Percentiles rank a stretch among this genome's conserved stretches.
Conservation (phyloP, 1,140 invertebrate genomes). For the Hycleus cichorii region DNA sequence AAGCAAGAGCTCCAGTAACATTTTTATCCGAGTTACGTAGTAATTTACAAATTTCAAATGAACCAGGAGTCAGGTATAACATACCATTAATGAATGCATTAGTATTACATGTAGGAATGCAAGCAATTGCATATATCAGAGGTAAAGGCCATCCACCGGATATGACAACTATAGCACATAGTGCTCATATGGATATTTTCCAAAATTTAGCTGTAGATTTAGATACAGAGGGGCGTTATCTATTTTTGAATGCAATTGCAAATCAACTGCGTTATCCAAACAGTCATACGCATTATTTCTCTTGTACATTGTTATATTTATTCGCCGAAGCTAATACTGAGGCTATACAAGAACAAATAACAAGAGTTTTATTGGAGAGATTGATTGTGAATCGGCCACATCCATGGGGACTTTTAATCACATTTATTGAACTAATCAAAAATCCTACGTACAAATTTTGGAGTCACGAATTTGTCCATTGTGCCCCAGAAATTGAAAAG, state of each 20-base stretch:
- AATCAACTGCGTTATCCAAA: constrained; percentile 99
- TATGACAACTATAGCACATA: constrained; percentile 94
- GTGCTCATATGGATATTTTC: constrained; percentile 99
- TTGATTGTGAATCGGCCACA: constrained; percentile 97
- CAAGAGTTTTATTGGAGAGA: constrained; percentile 90
- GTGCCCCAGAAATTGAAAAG: constrained; percentile 98
- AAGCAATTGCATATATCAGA: constrained; percentile 85
- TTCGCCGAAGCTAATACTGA: constrained; percentile 98
- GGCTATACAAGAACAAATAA: constrained; percentile 85
- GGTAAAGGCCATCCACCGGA: constrained; percentile 84
- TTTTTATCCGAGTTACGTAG: constrained; percentile 88
- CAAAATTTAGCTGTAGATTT: constrained; percentile 96
- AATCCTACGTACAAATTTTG: constrained; percentile 99
- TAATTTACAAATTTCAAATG: constrained; percentile 80
- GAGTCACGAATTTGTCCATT: constrained; percentile 98
- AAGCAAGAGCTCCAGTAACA: constrained; percentile 88
- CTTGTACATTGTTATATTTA: constrained; percentile 90
- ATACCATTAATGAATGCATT: constrained; percentile 94
- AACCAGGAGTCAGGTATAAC: constrained; percentile 88
- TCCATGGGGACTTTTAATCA: constrained; percentile 97
- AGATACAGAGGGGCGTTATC: constrained; percentile 83
- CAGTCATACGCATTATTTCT: constrained; percentile 99
- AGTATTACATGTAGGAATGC: constrained; percentile 94
- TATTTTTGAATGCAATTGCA: constrained; percentile 97
- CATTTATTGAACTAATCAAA: constrained; percentile 98